These are phyloP conservation scores for Copidosoma floridanum DNA, from an alignment of 1,140 invertebrate species.

Conservation along the genomic window DNA sequence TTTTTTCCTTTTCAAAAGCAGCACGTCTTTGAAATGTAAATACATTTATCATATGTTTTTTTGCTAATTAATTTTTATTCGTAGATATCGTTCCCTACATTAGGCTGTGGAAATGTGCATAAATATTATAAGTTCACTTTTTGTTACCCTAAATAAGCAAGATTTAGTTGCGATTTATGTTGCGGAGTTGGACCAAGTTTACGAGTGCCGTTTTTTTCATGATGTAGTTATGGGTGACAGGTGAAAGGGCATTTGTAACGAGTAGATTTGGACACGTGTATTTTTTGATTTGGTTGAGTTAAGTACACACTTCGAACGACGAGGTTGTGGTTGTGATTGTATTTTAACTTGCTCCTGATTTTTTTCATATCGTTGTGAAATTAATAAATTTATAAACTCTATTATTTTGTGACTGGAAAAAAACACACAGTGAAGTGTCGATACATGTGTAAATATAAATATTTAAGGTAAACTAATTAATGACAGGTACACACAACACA, in stretches of 20 bases:
- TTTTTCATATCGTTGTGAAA: too few species aligned
- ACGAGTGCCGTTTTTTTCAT: background rate
- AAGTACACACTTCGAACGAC: background rate
- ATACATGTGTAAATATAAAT: background rate
- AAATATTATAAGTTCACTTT: slow-evolving; percentile 4
- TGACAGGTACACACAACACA: background rate
- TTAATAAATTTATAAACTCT: background rate
- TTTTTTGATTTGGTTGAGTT: background rate
- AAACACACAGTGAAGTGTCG: too few species aligned
- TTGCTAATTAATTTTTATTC: background rate
- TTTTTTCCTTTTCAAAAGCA: background rate
- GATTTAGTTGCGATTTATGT: slow-evolving; percentile 6
- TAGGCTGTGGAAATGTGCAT: slow-evolving; percentile 16
- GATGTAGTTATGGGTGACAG: background rate
- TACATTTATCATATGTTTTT: background rate
- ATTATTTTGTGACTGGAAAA: too few species aligned
- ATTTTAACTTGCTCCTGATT: background rate
- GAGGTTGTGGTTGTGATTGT: background rate
- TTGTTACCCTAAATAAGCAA: background rate
- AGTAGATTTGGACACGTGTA: background rate
- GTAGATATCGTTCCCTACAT: background rate
- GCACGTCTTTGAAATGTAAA: background rate
- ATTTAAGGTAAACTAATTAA: background rate
- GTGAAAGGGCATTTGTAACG: background rate
- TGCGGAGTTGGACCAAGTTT: slow-evolving; percentile 13